Conservation (phyloP, 2,113 vertebrate genomes). For the Rissa tridactyla region DNA sequence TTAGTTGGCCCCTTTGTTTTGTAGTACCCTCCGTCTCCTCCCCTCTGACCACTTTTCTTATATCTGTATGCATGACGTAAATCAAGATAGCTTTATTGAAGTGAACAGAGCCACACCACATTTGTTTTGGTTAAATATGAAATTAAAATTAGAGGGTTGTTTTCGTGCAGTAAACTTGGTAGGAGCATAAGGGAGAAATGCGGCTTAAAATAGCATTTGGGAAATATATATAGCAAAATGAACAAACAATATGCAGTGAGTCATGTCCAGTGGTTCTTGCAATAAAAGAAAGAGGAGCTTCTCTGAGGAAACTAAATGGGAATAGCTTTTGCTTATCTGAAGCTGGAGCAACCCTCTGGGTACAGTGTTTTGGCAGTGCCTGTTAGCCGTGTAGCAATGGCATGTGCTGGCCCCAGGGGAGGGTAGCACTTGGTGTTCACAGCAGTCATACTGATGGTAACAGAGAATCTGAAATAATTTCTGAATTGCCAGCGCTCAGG, state of each 20-base stretch:
- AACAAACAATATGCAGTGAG: slow-evolving; percentile 57
- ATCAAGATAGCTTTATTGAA: background rate
- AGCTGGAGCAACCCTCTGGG: background rate
- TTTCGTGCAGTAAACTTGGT: slow-evolving; percentile 25
- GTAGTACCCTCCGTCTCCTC: background rate
- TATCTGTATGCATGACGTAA: background rate
- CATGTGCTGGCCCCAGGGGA: background rate
- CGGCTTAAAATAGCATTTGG: slow-evolving; percentile 54
- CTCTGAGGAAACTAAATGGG: background rate
- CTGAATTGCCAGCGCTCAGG: background rate
- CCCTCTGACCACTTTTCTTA: background rate
- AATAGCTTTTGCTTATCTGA: background rate
- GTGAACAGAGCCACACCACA: background rate
- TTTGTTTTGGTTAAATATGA: slow-evolving; percentile 56
- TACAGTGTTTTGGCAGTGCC: background rate
- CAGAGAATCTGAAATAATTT: background rate
- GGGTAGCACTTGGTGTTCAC: background rate
- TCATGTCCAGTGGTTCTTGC: slow-evolving; percentile 40
- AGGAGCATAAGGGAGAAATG: slow-evolving; percentile 22
- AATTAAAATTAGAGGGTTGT: slow-evolving; percentile 37
- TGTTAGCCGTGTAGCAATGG: background rate
- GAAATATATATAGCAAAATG: slow-evolving; percentile 56
- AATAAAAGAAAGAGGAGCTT: slow-evolving; percentile 1
- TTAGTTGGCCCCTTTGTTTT: background rate
- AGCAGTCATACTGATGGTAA: background rate